phyloP scores from a whole-genome alignment of 1,140 invertebrate species.

The Euura saliciscinereae region DNA sequence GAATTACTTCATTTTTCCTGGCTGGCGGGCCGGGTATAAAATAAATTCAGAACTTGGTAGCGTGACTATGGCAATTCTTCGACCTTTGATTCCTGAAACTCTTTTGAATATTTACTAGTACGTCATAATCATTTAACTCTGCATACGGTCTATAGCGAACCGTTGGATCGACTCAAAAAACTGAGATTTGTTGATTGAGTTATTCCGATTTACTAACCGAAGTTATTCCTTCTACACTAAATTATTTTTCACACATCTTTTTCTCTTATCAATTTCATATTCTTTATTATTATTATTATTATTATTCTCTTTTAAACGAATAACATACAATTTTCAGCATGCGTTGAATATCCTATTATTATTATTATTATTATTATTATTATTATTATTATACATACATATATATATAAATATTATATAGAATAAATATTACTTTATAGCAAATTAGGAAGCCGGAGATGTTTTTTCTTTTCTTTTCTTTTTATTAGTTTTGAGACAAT shows the following conservation, averaged over 20 bases:
- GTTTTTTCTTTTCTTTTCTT: not conserved
- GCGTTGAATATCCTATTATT: slow-evolving; percentile 26
- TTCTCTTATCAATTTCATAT: slow-evolving; percentile 17
- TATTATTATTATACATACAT: slow-evolving; percentile 31
- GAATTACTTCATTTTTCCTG: slow-evolving; percentile 4
- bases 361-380: slow-evolving; percentile 30
- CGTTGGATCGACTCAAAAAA: slow-evolving; percentile 7
- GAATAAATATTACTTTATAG: not conserved
- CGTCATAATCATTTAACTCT: slow-evolving; percentile 16
- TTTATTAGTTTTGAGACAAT: not conserved
- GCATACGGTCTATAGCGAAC: slow-evolving; percentile 12
- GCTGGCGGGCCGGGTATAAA: slow-evolving; percentile 17
- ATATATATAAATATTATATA: slow-evolving; percentile 11
- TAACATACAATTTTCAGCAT: slow-evolving; percentile 28
- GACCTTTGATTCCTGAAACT: not conserved
- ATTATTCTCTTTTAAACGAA: too few species aligned
- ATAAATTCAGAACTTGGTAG: not conserved
- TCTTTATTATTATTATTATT: too few species aligned
- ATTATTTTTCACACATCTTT: slow-evolving; percentile 38
- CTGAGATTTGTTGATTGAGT: slow-evolving; percentile 9
- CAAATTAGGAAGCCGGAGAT: not conserved
- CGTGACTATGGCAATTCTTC: not conserved
- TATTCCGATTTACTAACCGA: not conserved
- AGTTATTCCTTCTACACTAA: slow-evolving; percentile 24
- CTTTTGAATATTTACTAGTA: not conserved